These are phyloP conservation scores for Machimus rusticus DNA, from an alignment of 2,888 invertebrate species.

Conservation along the genomic window DNA sequence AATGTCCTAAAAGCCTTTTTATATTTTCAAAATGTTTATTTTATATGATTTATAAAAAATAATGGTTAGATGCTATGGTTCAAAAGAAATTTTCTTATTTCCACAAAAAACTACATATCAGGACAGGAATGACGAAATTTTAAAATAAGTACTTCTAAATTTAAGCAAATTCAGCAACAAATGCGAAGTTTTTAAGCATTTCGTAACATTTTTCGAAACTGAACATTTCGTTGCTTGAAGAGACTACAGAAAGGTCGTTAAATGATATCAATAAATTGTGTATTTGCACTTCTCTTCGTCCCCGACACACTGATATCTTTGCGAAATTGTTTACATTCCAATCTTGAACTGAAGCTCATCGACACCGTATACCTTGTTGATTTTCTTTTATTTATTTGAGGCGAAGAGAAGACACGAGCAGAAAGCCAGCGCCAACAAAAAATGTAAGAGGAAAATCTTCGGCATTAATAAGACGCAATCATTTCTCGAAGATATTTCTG, in stretches of 20 bases:
- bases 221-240: not conserved
- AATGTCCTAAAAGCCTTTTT: too few species aligned
- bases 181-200: not conserved
- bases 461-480: not conserved
- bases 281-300: not conserved
- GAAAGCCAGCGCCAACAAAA: not conserved
- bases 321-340: conserved; percentile 10
- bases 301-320: not conserved
- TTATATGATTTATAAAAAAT: too few species aligned
- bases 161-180: too few species aligned
- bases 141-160: too few species aligned
- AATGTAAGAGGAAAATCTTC: not conserved
- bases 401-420: not conserved
- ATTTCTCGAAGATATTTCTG: not conserved
- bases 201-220: not conserved
- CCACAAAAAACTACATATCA: too few species aligned
- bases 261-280: not conserved
- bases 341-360: not conserved
- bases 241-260: not conserved
- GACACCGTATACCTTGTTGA: not conserved
- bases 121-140: too few species aligned
- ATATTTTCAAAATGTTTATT: too few species aligned
- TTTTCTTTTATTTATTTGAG: not conserved
- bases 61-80: too few species aligned
- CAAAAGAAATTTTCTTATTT: too few species aligned